A percentile compares a stretch with the other conserved stretches of the same genome.
Conservation (phyloP, 2,113 vertebrate species). For the Cynopterus brachyotis region DNA sequence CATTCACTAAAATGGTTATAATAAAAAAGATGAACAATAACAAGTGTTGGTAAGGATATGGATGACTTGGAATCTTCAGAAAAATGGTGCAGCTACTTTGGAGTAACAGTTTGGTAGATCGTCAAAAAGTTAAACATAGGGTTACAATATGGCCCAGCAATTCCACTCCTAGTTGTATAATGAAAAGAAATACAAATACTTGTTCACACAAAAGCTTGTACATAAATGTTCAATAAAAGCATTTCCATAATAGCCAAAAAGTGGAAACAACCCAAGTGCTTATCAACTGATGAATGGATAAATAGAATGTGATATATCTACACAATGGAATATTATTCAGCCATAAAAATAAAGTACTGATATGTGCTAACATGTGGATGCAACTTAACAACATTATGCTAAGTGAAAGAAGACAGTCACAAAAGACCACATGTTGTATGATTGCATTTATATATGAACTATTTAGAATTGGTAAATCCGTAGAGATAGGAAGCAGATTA, state of each 20-base stretch:
- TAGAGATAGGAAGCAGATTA: background rate
- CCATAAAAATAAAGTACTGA: background rate
- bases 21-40: background rate
- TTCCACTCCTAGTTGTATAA: background rate
- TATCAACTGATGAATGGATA: background rate
- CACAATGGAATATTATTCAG: background rate
- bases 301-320: background rate
- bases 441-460: background rate
- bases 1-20: background rate
- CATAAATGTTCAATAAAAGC: background rate
- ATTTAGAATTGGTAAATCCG: background rate
- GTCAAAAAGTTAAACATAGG: background rate
- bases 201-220: background rate
- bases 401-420: background rate
- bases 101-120: background rate
- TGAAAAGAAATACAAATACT: constrained; percentile 21
- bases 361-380: background rate
- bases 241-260: background rate
- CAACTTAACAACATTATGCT: background rate
- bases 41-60: background rate
- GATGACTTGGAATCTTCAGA: background rate
- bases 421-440: background rate
- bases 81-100: background rate
- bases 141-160: background rate
- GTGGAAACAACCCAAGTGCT: background rate